These are phyloP conservation scores for Cervus canadensis DNA, from an alignment of 2,113 vertebrate species.

Conservation along the genomic window DNA sequence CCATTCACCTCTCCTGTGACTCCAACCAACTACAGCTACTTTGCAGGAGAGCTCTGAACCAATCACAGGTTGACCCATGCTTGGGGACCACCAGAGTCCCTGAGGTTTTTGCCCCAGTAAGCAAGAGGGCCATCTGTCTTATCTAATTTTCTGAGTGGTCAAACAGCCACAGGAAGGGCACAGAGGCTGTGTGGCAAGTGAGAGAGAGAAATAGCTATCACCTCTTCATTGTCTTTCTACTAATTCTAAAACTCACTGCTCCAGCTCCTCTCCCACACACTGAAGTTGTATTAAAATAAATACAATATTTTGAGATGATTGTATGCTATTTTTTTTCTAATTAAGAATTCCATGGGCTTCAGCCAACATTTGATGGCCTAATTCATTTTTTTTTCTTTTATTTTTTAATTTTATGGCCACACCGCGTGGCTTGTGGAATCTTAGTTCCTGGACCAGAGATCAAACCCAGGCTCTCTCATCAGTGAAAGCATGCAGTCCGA, in stretches of 20 bases:
- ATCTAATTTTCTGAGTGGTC: slow-evolving; percentile 26
- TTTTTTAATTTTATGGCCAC: accelerated
- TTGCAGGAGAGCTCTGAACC: not conserved
- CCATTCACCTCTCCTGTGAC: slow-evolving; percentile 62
- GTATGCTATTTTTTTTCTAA: not conserved
- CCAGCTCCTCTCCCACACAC: not conserved
- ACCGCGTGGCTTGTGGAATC: not conserved
- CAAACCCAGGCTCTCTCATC: not conserved
- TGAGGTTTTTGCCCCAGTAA: not conserved
- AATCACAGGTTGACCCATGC: not conserved
- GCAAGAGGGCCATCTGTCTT: not conserved
- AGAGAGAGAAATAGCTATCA: not conserved
- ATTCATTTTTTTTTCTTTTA: not conserved
- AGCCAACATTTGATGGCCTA: not conserved
- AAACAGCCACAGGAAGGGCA: not conserved
- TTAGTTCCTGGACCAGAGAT: not conserved
- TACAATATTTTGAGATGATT: not conserved
- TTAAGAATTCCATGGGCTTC: not conserved
- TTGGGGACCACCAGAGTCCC: slow-evolving; percentile 28
- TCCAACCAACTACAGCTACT: not conserved
- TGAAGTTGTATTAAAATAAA: not conserved
- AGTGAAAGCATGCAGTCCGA: not conserved
- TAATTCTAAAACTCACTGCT: not conserved
- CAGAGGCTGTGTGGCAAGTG: not conserved
- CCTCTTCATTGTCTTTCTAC: not conserved